These are phyloP conservation scores for Tangara arthus DNA, from an alignment of 2,797 vertebrate species.

Conservation along the genomic window DNA sequence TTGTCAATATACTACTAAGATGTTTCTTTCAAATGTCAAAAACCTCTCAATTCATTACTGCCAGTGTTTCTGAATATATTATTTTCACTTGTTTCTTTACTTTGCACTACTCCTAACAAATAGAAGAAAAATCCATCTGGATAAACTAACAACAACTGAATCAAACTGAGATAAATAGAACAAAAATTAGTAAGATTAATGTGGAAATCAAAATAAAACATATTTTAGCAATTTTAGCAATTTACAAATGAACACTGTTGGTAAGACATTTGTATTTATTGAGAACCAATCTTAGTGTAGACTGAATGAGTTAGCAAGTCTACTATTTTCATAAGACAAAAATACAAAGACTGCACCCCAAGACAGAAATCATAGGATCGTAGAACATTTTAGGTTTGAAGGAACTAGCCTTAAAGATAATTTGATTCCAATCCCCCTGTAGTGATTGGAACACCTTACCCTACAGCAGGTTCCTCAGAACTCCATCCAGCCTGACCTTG, in stretches of 20 bases:
- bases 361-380: background rate
- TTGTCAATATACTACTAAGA: background rate
- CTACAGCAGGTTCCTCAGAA: background rate
- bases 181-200: background rate
- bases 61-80: background rate
- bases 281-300: background rate
- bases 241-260: background rate
- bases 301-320: background rate
- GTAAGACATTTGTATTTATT: background rate
- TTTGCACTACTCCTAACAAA: background rate
- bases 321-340: background rate
- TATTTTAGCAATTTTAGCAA: background rate
- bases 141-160: background rate
- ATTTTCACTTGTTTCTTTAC: background rate
- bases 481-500: background rate
- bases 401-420: background rate
- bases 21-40: background rate
- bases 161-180: background rate
- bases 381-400: rapidly evolving
- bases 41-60: background rate
- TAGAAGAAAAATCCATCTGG: background rate
- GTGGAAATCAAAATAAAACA: background rate
- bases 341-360: background rate
- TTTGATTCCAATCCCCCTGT: background rate
- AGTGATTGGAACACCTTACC: no score